These are phyloP conservation scores for Gallinago paraguaiae DNA, from an alignment of 2,113 vertebrate species.

Conservation along the genomic window DNA sequence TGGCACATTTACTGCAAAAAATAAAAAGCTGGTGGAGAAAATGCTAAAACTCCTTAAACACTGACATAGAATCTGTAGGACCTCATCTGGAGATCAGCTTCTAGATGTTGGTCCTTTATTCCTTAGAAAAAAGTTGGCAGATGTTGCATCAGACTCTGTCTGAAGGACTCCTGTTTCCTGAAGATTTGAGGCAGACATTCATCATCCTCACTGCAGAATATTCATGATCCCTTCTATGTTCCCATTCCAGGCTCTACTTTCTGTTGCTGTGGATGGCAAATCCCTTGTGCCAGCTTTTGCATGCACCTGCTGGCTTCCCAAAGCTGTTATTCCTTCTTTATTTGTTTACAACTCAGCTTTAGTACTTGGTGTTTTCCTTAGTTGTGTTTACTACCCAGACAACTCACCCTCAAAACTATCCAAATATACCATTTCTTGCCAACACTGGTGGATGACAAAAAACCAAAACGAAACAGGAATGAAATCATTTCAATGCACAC, in stretches of 20 bases:
- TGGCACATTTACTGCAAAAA: constrained; percentile 1
- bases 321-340: background rate
- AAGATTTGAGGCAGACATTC: background rate
- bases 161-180: background rate
- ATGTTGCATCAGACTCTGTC: background rate
- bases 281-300: background rate
- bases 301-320: background rate
- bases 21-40: background rate
- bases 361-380: background rate
- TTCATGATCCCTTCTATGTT: background rate
- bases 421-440: background rate
- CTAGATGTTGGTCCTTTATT: background rate
- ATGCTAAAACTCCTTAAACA: background rate
- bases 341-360: background rate
- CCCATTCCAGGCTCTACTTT: background rate
- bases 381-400: background rate
- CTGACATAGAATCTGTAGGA: background rate
- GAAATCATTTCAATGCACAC: background rate
- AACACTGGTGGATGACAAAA: background rate
- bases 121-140: background rate
- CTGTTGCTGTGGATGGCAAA: background rate
- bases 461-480: background rate
- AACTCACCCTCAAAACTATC: background rate
- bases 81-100: background rate
- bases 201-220: background rate